These are phyloP conservation scores for Urosaurus nigricauda DNA, from an alignment of 2,797 vertebrate genomes.

Conservation along the genomic window DNA sequence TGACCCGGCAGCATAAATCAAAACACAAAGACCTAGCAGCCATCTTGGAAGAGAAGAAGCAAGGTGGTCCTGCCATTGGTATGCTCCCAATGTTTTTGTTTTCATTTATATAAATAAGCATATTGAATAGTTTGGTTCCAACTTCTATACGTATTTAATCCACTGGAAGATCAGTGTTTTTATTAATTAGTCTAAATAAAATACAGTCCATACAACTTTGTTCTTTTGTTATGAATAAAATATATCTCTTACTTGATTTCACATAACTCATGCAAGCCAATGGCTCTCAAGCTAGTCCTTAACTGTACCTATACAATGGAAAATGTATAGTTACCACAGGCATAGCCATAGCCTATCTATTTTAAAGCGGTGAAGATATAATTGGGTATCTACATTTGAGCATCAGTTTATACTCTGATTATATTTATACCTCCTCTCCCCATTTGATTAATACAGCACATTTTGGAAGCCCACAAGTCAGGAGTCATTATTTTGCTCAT, in stretches of 20 bases:
- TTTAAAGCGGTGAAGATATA: not conserved
- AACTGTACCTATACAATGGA: not conserved
- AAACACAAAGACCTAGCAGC: constrained; percentile 91
- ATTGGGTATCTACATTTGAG: not conserved
- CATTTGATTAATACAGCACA: not conserved
- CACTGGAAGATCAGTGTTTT: not conserved
- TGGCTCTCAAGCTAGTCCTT: not conserved
- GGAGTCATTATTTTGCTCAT: not conserved
- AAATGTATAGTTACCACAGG: too few relatives aligned
- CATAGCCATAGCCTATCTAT: not conserved
- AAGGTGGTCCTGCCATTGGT: constrained; percentile 97
- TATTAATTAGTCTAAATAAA: not conserved
- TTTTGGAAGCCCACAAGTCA: not conserved
- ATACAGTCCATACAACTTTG: not conserved
- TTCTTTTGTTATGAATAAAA: not conserved
- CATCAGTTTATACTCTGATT: not conserved
- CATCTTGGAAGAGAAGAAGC: constrained; percentile 97
- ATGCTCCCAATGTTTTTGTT: constrained; percentile 61
- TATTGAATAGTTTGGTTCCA: not conserved
- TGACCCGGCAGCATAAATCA: constrained; percentile 80
- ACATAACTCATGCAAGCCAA: not conserved
- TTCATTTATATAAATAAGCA: not conserved
- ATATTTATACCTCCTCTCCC: not conserved
- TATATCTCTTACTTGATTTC: not conserved
- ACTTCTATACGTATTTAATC: not conserved